Conservation (phyloP, 2,888 invertebrate species). For the Agonopterix alstromeriana region DNA sequence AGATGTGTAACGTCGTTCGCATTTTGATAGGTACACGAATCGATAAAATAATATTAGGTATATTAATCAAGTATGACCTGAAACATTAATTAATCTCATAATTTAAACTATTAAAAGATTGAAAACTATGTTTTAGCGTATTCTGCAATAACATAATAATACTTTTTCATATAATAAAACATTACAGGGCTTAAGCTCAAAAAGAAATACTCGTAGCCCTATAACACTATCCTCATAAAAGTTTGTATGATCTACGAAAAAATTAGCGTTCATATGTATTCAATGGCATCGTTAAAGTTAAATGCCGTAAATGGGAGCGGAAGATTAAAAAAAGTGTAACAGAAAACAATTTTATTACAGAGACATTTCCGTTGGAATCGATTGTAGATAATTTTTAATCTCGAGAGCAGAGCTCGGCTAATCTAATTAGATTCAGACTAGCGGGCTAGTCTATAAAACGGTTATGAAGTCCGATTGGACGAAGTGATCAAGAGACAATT, state of each 20-base stretch:
- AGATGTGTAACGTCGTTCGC: too few relatives aligned
- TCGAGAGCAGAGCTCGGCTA: constrained; percentile 37
- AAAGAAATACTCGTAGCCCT: neutral
- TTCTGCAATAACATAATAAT: too few relatives aligned
- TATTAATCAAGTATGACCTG: too few relatives aligned
- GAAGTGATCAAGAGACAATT: constrained; percentile 36
- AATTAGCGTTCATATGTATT: constrained; percentile 15
- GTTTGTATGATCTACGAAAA: neutral
- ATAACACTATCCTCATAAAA: constrained; percentile 18
- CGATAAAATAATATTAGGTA: too few relatives aligned
- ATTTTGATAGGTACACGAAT: too few relatives aligned
- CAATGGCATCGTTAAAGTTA: constrained; percentile 42
- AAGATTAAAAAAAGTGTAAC: constrained; percentile 44
- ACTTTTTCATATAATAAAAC: too few relatives aligned
- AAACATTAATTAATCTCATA: too few relatives aligned
- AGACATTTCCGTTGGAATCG: constrained; percentile 53
- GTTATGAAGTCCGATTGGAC: constrained; percentile 38
- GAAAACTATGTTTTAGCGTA: too few relatives aligned
- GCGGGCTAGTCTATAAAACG: constrained; percentile 37
- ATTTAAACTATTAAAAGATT: too few relatives aligned
- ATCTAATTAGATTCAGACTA: constrained; percentile 55
- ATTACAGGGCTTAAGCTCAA: too few relatives aligned
- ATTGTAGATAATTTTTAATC: constrained; percentile 51
- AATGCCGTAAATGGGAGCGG: constrained; percentile 45
- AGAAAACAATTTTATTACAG: constrained; percentile 54